Evolutionary conservation across 2,888 invertebrate species (phyloP), one percentile per base, ranked within the genome.

Genomic region (Danaus chrysippus): DNA sequence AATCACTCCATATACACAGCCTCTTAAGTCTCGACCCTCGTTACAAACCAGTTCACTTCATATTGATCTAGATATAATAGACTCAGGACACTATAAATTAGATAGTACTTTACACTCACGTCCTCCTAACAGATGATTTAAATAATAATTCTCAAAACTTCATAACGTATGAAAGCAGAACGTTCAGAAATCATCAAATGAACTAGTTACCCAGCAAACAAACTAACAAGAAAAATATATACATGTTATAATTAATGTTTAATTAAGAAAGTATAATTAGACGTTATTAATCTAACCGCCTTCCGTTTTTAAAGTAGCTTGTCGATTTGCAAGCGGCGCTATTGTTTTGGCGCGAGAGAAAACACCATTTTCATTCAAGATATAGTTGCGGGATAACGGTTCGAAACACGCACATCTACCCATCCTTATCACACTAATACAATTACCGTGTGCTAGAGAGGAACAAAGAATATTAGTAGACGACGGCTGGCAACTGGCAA

Each of bases 331-430:
- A 74, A 62, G 76, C 79, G 81, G 78, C 79, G 82, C 82, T 82
- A 86, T 88, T 90, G 89, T 91, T 88, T 86, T 89, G 86, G 85
- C 82, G 84, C 88, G 87, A 79, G 91, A 88, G 91, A 91, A 90
- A 91, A 89, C 86, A 82, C 86, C 85, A 86, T 89, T 87, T 90
- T 86, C 91, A 91, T 91, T 91, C 89, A 91, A 91, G 87, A 87
- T 89, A 90, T 89, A 84, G 86, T 75, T 78, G 85, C 78, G 83
- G 87, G 84, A 87, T 91, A 91, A 91, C 91, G 91, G 91, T 91
- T 78, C 80, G 77, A 75, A 83, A 86, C 85, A 85, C 84, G 86
- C 84, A 84, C 80, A 76, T 61, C 58, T 46, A 10, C 52, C 73
- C 64, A 53, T 79, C 84, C 65, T 73, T 60, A 65, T 83, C 82